Evolutionary conservation across 2,888 invertebrate species (phyloP), one percentile per base, ranked within the genome.

Genomic region (Hirtodrosophila histrioides): DNA sequence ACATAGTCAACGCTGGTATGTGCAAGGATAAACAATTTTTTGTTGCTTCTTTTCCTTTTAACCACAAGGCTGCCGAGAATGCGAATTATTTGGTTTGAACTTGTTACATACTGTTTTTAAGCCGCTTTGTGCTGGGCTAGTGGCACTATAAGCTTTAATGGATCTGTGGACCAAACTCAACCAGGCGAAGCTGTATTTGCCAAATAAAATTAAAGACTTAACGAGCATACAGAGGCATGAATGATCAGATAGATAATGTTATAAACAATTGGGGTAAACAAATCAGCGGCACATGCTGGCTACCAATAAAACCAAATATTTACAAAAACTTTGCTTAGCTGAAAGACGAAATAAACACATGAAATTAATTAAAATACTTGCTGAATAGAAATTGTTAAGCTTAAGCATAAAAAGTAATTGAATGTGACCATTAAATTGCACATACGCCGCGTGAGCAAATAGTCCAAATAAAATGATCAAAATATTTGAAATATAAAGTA

Each of bases 281-380:
- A 53, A 37, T 67, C 35, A 35, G 31, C 6, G 41, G 49, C n/a
- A 40, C 27, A 31, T 35, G 35, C 3, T 7, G 39, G 29, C 41
- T 60, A 64, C 53, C 58, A 60, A 60, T 61, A 64, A 45, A 60
- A 37, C 8, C 44, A 65, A 73, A 75, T 81, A 70, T 84, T 73
- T 84, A 81, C 58, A 68, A 27, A 58, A 27, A 33, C n/a, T 17
- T 17, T 29, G 58, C 10, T 27, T 12, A 17, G 10, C 10, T n/a
- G 10, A 53, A 40, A n/a, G 31, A 17, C 35, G 17, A 41, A 53
- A 43, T 23, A 51, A 23, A 66, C 83, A 76, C 77, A 86, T 75
- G 77, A 83, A 83, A 79, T 79, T 86, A 75, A 81, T 86, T 86
- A 79, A 83, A 79, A 86, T 86, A 83, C 80, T 86, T 79, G 62